phyloP scores from a whole-genome alignment of 2,888 invertebrate species.

The Eristalis pertinax region DNA sequence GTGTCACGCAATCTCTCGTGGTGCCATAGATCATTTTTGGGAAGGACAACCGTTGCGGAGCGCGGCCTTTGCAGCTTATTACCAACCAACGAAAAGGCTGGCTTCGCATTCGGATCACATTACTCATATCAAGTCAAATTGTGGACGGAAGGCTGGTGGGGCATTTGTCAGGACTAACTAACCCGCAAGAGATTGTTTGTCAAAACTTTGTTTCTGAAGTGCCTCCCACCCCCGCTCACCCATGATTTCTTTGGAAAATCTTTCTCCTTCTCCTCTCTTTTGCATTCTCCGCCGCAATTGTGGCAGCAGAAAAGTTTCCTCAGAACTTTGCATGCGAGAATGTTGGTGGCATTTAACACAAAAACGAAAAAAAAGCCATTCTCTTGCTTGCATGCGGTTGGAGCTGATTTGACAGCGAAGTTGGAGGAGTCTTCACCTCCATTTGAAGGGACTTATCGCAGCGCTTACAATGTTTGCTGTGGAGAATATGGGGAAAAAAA shows the following conservation, averaged over 20 bases:
- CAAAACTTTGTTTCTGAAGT: constrained; percentile 52
- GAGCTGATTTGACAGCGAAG: constrained; percentile 23
- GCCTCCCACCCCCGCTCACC: no score
- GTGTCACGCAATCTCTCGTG: constrained; percentile 68
- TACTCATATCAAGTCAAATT: constrained; percentile 58
- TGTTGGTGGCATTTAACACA: constrained; percentile 23
- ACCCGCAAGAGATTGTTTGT: constrained; percentile 48
- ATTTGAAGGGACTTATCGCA: not conserved
- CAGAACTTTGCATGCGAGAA: constrained; percentile 45
- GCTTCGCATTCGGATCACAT: constrained; percentile 60
- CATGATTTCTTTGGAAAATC: constrained; percentile 10
- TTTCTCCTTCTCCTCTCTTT: not conserved
- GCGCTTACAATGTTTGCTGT: not conserved
- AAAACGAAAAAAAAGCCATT: constrained; percentile 14
- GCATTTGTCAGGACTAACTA: constrained; percentile 59
- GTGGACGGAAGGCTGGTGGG: not conserved
- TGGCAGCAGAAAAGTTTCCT: not conserved
- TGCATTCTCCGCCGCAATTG: not conserved
- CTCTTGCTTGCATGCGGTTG: constrained; percentile 14
- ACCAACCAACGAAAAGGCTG: not conserved
- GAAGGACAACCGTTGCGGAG: constrained; percentile 31
- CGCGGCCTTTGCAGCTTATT: constrained; percentile 41
- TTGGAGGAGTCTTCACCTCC: not conserved
- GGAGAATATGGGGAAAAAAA: not conserved
- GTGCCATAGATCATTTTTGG: constrained; percentile 61